Evolutionary conservation across 2,888 invertebrate genomes (phyloP), one percentile per base, ranked within the genome.

Genomic region (Magallana nippona): DNA sequence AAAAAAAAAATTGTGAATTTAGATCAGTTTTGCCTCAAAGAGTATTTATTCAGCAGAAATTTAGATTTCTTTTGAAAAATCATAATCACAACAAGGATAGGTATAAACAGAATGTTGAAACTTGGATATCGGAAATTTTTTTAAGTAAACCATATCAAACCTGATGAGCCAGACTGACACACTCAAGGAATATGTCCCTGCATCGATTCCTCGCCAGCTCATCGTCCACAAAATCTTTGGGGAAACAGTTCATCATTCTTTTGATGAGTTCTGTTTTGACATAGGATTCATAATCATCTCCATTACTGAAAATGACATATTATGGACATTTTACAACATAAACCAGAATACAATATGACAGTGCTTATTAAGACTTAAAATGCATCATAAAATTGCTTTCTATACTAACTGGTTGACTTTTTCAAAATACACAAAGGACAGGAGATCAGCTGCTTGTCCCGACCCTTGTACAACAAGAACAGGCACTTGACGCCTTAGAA

Each of bases 221-320:
- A 86, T 94, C 91, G 56, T 93, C 92, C 62, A 90, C 87, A 58
- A 92, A 91, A 57, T 89, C 86, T 44, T 91, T 89, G 10, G 92
- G 93, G 84, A 93, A 94, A 17, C 90, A 89, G 79, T 91, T 88
- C 8, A 89, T 89, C 19, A 94, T 92, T 86, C 91, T 91, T 55
- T 90, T 90, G 32, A 92, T 90, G 27, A 94, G 86, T 84, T 94
- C 93, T 55, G 93, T 93, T 85, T 93, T 94, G 5, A 94, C 87
- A 83, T 90, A 93, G 32, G 89, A 90, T 82, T 92, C 91, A 17
- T 91, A 88, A 84, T 91, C 92, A 55, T 93, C 93, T 22, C 91
- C 88, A 82, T 93, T 92, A 81, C 85, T 85, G 56, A 15, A 62
- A 71, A 60, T 79, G 32, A 55, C 58, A 60, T 60, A n/a, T 17